Base-by-base conservation (phyloP, 2,113 vertebrate species). In the Ramphastos sulfuratus region DNA sequence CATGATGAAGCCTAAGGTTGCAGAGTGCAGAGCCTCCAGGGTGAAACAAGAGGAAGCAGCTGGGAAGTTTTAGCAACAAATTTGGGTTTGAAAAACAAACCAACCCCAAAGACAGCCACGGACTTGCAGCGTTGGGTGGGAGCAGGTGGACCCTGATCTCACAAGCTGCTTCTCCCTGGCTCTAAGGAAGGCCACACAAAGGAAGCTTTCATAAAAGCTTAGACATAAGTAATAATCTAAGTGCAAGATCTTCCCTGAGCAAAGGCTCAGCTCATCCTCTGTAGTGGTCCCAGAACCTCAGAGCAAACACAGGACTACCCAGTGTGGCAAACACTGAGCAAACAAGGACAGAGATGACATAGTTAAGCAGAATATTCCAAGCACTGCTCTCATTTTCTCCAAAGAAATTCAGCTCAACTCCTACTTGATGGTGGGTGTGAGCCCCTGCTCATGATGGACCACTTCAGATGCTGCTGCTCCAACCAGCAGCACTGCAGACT, bases 381-480 rank as follows among this genome's bases (percentile, higher is more conserved):
- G 18, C 10, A 4, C 0, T 33, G 42, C 59, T 35, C 80, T 69
- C 27, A 56, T 2, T 25, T 2, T 3, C 27, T 16, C 12, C 30
- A 8, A 24, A 52, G 18, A 25, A 66, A 69, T 7, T 18, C 42
- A 35, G 25, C 35, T 12, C 33, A 63, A 48, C 33, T 17, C 30
- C 24, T 31, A 2, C 61, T 27, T 20, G 5, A 8, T 2, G 16
- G 27, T 21, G 25, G 25, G 10, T 28, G 19, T 7, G 21, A 37
- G 5, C 64, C 67, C n/a, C 52, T n/a, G 81, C 66, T 70, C 31
- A 1, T 0, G 2, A 8, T 1, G 15, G 30, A 48, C 27, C 60
- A 9, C 64, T 72, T 8, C 65, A 66, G 63, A 35, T 13, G 42
- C 55, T n/a, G 7, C 9, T 30, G 35, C 35, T 60, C 39, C 82